phyloP scores from a whole-genome alignment of 1,140 invertebrate genomes.

The Wiebesia pumilae region DNA sequence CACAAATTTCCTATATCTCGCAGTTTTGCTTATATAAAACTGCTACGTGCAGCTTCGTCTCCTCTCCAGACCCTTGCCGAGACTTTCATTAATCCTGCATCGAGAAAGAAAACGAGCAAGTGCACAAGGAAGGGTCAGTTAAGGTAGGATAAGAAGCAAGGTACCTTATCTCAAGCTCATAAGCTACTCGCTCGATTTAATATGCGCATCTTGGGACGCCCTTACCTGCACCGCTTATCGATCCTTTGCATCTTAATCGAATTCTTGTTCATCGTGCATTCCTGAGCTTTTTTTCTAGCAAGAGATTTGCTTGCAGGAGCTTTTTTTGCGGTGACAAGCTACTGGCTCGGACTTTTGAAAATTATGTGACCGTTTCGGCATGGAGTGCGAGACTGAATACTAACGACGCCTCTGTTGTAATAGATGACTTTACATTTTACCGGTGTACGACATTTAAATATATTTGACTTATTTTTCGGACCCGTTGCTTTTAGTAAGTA shows the following conservation, averaged over 20 bases:
- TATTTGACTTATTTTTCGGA: not conserved
- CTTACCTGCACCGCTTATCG: slow-evolving; percentile 42
- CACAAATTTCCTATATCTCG: not conserved
- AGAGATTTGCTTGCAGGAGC: slow-evolving; percentile 9
- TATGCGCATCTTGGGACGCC: slow-evolving; percentile 35
- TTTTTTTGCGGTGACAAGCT: not conserved
- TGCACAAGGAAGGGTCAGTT: not conserved
- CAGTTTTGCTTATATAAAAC: not conserved
- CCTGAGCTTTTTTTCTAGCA: not conserved
- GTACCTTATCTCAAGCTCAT: slow-evolving; percentile 38
- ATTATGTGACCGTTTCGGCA: not conserved
- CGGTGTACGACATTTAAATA: not conserved
- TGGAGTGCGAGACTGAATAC: not conserved
- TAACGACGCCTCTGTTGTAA: not conserved
- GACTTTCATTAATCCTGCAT: slow-evolving; percentile 43
- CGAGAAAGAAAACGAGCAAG: not conserved
- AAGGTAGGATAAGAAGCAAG: not conserved
- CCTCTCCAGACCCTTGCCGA: not conserved
- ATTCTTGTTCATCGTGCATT: slow-evolving; percentile 41
- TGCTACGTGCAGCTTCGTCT: not conserved
- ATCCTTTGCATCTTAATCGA: slow-evolving; percentile 48
- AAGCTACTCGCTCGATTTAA: slow-evolving; percentile 44
- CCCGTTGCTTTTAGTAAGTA: not conserved
- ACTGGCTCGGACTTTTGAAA: slow-evolving; percentile 1
- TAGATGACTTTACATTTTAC: not conserved